Evolutionary conservation across 2,888 invertebrate genomes (phyloP).

Genomic region (Apamea crenata): DNA sequence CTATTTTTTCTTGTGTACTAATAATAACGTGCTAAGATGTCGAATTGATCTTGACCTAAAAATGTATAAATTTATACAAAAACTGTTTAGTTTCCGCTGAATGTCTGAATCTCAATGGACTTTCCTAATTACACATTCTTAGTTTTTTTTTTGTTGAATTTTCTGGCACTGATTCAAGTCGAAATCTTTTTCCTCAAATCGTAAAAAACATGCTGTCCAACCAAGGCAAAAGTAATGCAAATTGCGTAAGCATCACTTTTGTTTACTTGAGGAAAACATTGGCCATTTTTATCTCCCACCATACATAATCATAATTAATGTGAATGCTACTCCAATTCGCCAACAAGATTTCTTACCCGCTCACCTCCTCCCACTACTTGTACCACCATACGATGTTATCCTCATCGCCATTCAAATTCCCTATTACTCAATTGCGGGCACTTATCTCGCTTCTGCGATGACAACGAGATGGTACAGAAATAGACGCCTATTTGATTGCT

Average conservation of each 20-base stretch:
- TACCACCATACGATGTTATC: conserved; percentile 72
- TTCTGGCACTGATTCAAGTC: conserved; percentile 29
- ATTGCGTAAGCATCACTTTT: conserved; percentile 1
- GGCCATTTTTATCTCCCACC: neutral
- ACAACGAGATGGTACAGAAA: conserved; percentile 80
- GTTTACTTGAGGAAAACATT: neutral
- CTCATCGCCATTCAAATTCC: conserved; percentile 82
- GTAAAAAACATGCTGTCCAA: neutral
- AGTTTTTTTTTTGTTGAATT: conserved; percentile 1
- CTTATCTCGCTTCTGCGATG: conserved; percentile 81
- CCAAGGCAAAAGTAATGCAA: neutral
- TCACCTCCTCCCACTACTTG: conserved; percentile 64
- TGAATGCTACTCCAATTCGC: neutral
- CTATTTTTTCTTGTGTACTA: neutral
- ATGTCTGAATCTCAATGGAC: neutral
- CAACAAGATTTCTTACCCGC: neutral
- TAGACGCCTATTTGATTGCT: conserved; percentile 71
- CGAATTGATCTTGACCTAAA: neutral
- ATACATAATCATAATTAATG: neutral
- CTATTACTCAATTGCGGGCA: conserved; percentile 88
- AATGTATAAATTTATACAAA: neutral
- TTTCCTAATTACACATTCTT: neutral
- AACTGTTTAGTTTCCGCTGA: neutral
- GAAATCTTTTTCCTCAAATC: conserved; percentile 2
- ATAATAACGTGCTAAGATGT: neutral